Evolutionary conservation across 2,113 vertebrate genomes (phyloP).

Genomic region (Chaetodon auriga): DNA sequence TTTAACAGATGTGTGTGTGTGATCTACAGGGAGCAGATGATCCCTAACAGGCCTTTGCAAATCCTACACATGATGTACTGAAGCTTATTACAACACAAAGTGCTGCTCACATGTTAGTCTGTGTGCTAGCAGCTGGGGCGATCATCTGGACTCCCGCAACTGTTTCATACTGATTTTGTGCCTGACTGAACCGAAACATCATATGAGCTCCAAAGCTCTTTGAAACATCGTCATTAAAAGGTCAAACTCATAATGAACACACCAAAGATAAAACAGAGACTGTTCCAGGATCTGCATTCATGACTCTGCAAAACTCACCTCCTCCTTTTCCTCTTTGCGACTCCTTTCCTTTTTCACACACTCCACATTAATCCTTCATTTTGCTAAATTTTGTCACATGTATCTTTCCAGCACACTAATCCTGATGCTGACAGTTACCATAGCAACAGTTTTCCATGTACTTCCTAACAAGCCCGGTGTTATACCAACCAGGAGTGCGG

Average conservation of each 20-base stretch:
- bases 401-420: constrained; percentile 21
- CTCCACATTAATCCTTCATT: background rate
- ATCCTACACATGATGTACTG: constrained; percentile 36
- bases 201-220: background rate
- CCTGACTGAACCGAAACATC: constrained; percentile 7
- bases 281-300: background rate
- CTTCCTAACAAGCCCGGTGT: constrained; percentile 10
- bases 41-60: constrained; percentile 24
- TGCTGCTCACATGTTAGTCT: constrained; percentile 1
- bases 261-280: background rate
- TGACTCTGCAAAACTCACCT: background rate
- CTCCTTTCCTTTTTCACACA: background rate
- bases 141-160: constrained; percentile 13
- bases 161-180: constrained; percentile 11
- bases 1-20: constrained; percentile 56
- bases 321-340: background rate
- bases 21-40: constrained; percentile 24
- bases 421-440: constrained; percentile 8
- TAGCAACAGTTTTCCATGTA: constrained; percentile 37
- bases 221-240: background rate
- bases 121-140: constrained; percentile 5
- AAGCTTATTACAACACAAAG: constrained; percentile 28
- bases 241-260: constrained; percentile 2
- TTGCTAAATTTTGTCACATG: background rate
- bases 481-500: constrained; percentile 29